Conservation (phyloP, 2,888 invertebrate genomes). For the Stictocephala bisonia region DNA sequence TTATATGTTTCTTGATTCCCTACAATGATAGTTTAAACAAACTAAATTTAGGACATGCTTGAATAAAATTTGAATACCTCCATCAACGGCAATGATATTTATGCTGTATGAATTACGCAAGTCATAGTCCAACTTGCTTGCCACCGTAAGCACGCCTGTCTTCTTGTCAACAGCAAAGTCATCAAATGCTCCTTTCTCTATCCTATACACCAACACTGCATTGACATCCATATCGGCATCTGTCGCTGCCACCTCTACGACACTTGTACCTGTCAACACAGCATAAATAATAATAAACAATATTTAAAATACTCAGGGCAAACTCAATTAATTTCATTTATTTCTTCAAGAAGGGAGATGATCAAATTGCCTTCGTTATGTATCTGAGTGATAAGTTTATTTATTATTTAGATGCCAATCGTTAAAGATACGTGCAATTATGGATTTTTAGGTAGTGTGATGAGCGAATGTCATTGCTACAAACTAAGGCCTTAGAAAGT, state of each 20-base stretch:
- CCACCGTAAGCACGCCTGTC: conserved; percentile 80
- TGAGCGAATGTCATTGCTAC: not conserved
- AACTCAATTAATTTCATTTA: not conserved
- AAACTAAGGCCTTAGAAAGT: not conserved
- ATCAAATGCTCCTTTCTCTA: conserved; percentile 87
- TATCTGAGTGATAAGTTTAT: too few relatives aligned
- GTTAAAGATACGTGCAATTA: too few relatives aligned
- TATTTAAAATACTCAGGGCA: not conserved
- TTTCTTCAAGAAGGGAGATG: not conserved
- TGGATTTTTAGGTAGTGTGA: too few relatives aligned
- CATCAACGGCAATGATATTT: conserved; percentile 84
- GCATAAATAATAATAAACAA: conserved; percentile 23
- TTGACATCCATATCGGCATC: conserved; percentile 91
- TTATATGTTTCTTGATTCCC: too few relatives aligned
- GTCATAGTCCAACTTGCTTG: conserved; percentile 85
- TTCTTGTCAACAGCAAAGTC: conserved; percentile 84
- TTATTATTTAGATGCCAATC: too few relatives aligned
- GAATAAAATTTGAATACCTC: too few relatives aligned
- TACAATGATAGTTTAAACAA: too few relatives aligned
- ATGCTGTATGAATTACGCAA: conserved; percentile 82
- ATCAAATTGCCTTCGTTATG: too few relatives aligned
- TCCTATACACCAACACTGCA: conserved; percentile 80
- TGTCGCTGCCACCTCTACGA: conserved; percentile 79
- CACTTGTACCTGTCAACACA: conserved; percentile 72
- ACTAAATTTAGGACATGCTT: too few relatives aligned